Evolutionary conservation across 2,797 vertebrate species (phyloP).

Genomic region (Pyrocephalus nanus): DNA sequence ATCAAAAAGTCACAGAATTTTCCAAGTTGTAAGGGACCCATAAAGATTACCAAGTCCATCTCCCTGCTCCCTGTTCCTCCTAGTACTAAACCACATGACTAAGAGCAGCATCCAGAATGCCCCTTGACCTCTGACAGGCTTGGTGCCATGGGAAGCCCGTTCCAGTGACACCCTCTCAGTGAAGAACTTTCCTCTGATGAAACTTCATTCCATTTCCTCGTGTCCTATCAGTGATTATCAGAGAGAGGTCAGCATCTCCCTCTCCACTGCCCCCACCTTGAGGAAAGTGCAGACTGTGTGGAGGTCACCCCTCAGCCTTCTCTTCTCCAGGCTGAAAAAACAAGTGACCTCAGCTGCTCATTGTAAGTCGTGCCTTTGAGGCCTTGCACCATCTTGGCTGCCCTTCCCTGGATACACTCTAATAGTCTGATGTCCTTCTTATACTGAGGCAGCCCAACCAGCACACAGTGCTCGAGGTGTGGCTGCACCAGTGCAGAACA

Average conservation of each 20-base stretch:
- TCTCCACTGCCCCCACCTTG: rapidly evolving
- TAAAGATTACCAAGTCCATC: not conserved
- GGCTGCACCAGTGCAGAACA: not conserved
- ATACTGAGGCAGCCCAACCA: not conserved
- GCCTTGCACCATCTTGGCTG: not conserved
- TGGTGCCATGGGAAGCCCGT: not conserved
- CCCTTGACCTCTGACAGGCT: not conserved
- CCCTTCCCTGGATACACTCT: not conserved
- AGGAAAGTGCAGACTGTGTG: not conserved
- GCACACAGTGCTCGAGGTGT: not conserved
- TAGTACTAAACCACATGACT: not conserved
- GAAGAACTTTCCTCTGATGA: not conserved
- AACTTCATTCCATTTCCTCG: not conserved
- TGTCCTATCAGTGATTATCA: not conserved
- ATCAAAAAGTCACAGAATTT: not conserved
- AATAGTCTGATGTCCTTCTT: not conserved
- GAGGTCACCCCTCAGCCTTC: not conserved
- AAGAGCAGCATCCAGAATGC: not conserved
- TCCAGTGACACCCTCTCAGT: not conserved
- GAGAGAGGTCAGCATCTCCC: not conserved
- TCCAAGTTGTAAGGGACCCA: not conserved
- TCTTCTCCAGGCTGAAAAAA: not conserved
- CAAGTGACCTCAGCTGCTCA: not conserved
- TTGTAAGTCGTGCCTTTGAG: not conserved
- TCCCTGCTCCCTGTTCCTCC: not conserved